Conservation (phyloP, 53 echinoderm and acorn worm species). For the Holothuria leucospilota region DNA sequence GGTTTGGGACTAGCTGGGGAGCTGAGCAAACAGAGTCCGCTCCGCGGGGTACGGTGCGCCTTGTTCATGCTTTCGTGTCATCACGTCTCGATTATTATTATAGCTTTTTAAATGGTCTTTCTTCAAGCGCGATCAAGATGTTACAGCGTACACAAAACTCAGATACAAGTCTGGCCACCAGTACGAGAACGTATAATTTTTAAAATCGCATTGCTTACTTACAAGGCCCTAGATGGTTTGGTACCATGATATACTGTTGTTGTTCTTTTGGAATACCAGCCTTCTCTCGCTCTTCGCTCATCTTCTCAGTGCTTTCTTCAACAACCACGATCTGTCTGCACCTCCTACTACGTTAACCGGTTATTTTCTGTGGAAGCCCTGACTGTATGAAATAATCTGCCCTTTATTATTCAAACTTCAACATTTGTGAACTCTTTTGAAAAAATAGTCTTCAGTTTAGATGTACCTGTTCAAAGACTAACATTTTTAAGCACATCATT, state of each 20-base stretch:
- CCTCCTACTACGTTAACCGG: neutral
- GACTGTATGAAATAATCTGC: no score
- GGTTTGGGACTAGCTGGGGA: no score
- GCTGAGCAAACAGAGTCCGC: no score
- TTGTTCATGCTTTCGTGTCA: conserved; percentile 15
- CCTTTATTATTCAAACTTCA: no score
- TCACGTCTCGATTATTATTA: conserved; percentile 3
- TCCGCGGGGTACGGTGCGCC: no score
- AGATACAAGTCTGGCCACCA: conserved; percentile 46
- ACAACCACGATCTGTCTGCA: neutral
- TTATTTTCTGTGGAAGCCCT: neutral
- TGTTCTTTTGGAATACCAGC: neutral
- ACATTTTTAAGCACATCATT: no score
- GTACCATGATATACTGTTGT: neutral
- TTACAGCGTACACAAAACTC: conserved; percentile 53
- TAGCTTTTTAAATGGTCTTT: neutral
- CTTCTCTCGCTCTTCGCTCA: neutral
- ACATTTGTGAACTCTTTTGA: no score
- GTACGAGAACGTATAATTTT: conserved; percentile 29
- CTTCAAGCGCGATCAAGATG: neutral
- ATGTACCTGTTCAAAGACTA: no score
- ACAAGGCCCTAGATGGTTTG: no score
- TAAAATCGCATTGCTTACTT: conserved; percentile 19
- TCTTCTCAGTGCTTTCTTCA: neutral
- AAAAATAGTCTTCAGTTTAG: no score